phyloP scores from a whole-genome alignment of 2,113 vertebrate genomes.

The Labeo catla region DNA sequence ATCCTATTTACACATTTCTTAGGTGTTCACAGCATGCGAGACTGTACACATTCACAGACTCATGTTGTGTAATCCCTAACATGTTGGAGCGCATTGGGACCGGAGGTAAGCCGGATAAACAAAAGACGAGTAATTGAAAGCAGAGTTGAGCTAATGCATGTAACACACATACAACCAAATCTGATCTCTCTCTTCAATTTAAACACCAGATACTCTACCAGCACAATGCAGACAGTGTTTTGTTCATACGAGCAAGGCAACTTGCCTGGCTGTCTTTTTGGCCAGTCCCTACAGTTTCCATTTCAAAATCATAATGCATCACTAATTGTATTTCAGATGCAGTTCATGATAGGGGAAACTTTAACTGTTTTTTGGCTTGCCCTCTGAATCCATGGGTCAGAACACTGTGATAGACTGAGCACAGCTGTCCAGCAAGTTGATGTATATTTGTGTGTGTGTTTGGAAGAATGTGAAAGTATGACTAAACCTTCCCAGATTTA shows the following conservation, averaged over 20 bases:
- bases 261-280: conserved; percentile 18
- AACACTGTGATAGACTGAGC: not conserved
- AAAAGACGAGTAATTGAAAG: conserved; percentile 55
- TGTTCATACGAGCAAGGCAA: conserved; percentile 25
- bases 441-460: conserved; percentile 5
- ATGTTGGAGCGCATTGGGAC: conserved; percentile 38
- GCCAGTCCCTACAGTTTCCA: conserved; percentile 23
- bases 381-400: not conserved
- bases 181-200: conserved; percentile 34
- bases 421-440: not conserved
- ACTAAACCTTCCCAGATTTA: conserved; percentile 5
- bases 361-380: conserved; percentile 27
- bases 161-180: conserved; percentile 36
- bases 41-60: not conserved
- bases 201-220: conserved; percentile 33
- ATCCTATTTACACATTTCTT: not conserved
- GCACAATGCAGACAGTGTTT: conserved; percentile 42
- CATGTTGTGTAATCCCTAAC: conserved; percentile 42
- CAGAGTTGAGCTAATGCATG: conserved; percentile 52
- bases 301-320: conserved; percentile 21
- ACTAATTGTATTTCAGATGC: conserved; percentile 36
- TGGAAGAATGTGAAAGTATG: conserved; percentile 1
- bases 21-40: not conserved
- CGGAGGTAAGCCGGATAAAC: conserved; percentile 53
- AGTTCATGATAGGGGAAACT: conserved; percentile 21